Evolutionary conservation across 2,797 vertebrate genomes (phyloP).

Genomic region (Sebastes oblongus): DNA sequence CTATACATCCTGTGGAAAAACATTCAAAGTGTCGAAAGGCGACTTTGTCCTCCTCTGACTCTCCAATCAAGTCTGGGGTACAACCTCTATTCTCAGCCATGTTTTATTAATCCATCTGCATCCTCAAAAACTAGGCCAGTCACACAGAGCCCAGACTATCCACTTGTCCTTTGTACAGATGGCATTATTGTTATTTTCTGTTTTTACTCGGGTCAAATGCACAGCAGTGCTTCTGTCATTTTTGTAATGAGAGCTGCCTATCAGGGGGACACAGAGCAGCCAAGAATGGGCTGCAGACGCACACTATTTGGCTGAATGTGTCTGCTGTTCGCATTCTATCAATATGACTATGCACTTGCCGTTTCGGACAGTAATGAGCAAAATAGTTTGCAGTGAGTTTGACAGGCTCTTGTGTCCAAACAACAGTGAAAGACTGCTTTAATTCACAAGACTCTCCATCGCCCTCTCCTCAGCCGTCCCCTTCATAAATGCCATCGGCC

Average conservation of each 20-base stretch:
- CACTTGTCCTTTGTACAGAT: slow-evolving; percentile 55
- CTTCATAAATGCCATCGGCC: slow-evolving; percentile 60
- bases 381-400: slow-evolving; percentile 10
- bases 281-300: not conserved
- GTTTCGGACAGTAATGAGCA: slow-evolving; percentile 26
- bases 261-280: not conserved
- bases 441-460: slow-evolving; percentile 17
- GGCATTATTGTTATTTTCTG: slow-evolving; percentile 31
- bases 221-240: slow-evolving; percentile 26
- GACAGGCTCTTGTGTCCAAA: slow-evolving; percentile 29
- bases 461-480: slow-evolving; percentile 5
- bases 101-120: slow-evolving; percentile 71
- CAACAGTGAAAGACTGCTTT: slow-evolving; percentile 34
- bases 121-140: slow-evolving; percentile 71
- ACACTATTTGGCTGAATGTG: not conserved
- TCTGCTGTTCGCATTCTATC: not conserved
- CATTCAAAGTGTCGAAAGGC: slow-evolving; percentile 17
- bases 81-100: slow-evolving; percentile 58
- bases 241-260: not conserved
- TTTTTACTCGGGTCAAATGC: slow-evolving; percentile 38
- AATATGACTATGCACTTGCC: not conserved
- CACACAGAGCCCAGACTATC: slow-evolving; percentile 44
- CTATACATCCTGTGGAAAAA: slow-evolving; percentile 5
- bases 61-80: slow-evolving; percentile 47
- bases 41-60: slow-evolving; percentile 41